Conservation (phyloP, 35 echinoderm and acorn worm genomes). For the Heliocidaris tuberculata region DNA sequence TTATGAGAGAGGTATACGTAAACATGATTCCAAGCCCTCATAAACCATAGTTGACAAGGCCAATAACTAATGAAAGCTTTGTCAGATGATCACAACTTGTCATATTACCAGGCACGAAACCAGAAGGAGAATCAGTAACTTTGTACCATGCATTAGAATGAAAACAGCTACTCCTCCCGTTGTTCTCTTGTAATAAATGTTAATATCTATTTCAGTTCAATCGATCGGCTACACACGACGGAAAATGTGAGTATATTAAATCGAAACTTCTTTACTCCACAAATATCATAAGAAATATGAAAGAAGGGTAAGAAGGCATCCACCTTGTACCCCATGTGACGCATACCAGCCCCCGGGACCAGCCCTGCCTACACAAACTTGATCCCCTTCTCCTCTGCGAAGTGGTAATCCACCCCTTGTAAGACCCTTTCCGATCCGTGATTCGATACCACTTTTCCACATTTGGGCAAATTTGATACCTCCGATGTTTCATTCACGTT, state of each 20-base stretch:
- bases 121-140: neutral
- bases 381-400: neutral
- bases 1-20: neutral
- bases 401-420: neutral
- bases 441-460: slow-evolving; percentile 16
- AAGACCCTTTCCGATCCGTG: neutral
- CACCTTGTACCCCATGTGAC: neutral
- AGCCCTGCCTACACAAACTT: neutral
- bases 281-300: no score
- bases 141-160: no score
- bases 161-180: neutral
- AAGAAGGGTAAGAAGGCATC: neutral
- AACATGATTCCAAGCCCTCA: neutral
- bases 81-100: neutral
- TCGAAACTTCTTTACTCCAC: neutral
- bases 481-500: neutral
- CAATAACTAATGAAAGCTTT: neutral
- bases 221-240: neutral
- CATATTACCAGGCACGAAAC: neutral
- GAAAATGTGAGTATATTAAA: neutral
- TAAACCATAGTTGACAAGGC: neutral
- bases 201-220: neutral
- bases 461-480: neutral
- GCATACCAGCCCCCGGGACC: neutral
- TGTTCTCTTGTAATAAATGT: neutral